Percentiles rank a stretch among this genome's conserved stretches.
Evolutionary conservation across 2,113 vertebrate species (phyloP).

Genomic region (Falco punctatus): DNA sequence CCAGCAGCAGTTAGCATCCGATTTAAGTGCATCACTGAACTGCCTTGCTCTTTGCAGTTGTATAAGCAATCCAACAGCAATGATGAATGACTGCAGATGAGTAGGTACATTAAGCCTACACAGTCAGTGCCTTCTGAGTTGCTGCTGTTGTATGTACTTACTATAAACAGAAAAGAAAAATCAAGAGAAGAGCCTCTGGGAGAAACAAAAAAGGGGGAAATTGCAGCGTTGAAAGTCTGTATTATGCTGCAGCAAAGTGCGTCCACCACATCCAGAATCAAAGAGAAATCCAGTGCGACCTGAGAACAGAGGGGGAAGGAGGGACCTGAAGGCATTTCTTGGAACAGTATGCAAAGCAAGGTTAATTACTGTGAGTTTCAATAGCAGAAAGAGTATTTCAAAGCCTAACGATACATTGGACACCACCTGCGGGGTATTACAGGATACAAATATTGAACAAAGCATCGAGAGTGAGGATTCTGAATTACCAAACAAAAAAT

Average conservation of each 20-base stretch:
- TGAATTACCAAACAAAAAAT: neutral
- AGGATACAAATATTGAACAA: neutral
- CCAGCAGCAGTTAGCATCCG: neutral
- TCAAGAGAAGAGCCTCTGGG: neutral
- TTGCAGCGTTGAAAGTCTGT: neutral
- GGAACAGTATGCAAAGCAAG: neutral
- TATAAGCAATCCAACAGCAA: neutral
- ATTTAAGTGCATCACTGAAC: neutral
- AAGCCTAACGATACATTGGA: neutral
- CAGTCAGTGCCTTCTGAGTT: neutral
- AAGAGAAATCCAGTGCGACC: neutral
- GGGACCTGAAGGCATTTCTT: neutral
- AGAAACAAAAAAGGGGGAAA: neutral
- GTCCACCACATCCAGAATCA: neutral
- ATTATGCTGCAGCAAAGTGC: neutral
- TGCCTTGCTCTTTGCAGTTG: neutral
- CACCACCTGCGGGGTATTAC: neutral
- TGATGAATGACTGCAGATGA: conserved; percentile 45
- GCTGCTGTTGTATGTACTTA: conserved; percentile 15
- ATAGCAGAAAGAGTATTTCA: neutral
- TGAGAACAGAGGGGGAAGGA: neutral
- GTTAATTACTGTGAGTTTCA: conserved; percentile 11
- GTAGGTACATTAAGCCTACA: conserved; percentile 24
- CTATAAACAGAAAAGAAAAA: neutral
- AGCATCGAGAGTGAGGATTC: neutral